A percentile compares a stretch with the other conserved stretches of the same genome.
Evolutionary conservation across 1,140 invertebrate genomes (phyloP).

Genomic region (Contarinia nasturtii): DNA sequence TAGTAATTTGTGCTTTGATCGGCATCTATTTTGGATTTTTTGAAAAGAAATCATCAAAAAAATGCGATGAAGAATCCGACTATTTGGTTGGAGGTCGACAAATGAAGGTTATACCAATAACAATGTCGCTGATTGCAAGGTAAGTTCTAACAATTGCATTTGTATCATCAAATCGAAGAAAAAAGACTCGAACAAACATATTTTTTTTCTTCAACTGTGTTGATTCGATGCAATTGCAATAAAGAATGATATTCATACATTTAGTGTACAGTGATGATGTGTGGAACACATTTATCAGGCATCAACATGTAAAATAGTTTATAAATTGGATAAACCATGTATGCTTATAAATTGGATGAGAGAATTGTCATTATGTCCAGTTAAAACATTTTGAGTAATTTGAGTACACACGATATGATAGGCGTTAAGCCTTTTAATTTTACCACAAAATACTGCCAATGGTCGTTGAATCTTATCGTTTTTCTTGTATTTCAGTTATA

Average conservation of each 20-base stretch:
- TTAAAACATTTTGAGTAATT: no score
- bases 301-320: constrained; percentile 15
- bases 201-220: no score
- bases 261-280: constrained; percentile 8
- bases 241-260: no score
- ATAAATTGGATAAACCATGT: no score
- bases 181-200: no score
- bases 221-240: no score
- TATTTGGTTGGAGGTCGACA: constrained; percentile 69
- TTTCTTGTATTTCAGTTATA: constrained; percentile 27
- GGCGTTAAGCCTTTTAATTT: no score
- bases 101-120: constrained; percentile 61
- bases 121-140: constrained; percentile 64
- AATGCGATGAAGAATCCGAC: constrained; percentile 31
- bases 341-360: no score
- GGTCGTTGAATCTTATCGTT: constrained; percentile 2
- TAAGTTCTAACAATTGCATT: constrained; percentile 22
- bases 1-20: constrained; percentile 46
- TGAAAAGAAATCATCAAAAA: constrained; percentile 37
- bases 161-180: no score
- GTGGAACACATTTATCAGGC: constrained; percentile 31
- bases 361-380: no score
- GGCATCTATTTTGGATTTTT: constrained; percentile 61
- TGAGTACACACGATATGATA: no score
- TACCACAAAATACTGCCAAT: no score